Evolutionary conservation across 2,113 vertebrate genomes (phyloP).

Genomic region (Ibidorhyncha struthersii): DNA sequence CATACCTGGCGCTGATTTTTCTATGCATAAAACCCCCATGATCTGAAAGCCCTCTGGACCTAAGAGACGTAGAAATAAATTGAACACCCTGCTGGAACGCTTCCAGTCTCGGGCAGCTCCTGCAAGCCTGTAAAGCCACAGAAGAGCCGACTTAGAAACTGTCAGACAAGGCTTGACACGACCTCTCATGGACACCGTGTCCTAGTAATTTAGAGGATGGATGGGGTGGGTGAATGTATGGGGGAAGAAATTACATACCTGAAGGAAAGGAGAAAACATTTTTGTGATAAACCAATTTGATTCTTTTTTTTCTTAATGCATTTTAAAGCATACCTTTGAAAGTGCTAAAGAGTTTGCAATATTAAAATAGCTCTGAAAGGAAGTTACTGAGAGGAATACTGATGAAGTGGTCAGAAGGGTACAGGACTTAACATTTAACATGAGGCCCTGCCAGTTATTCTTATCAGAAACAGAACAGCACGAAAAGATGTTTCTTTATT

Average conservation of each 20-base stretch:
- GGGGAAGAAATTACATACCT: not conserved
- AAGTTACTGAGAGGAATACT: not conserved
- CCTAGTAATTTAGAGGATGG: not conserved
- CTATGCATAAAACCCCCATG: not conserved
- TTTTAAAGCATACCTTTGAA: not conserved
- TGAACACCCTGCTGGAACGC: not conserved
- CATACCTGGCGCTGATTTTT: not conserved
- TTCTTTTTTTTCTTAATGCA: not conserved
- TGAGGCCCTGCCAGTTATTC: not conserved
- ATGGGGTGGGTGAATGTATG: not conserved
- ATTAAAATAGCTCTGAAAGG: not conserved
- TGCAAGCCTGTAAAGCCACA: not conserved
- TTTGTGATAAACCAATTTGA: not conserved
- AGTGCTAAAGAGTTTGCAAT: not conserved
- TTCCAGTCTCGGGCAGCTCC: not conserved
- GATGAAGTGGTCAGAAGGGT: not conserved
- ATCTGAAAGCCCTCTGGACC: not conserved
- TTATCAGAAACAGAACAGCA: not conserved
- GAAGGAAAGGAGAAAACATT: not conserved
- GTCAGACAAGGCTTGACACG: not conserved
- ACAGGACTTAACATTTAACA: not conserved
- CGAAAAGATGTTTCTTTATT: not conserved
- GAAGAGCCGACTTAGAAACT: not conserved
- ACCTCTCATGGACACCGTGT: not conserved
- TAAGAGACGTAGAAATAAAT: not conserved